These are phyloP conservation scores for Xestia sexstrigata DNA, from an alignment of 2,888 invertebrate species.

Conservation along the genomic window DNA sequence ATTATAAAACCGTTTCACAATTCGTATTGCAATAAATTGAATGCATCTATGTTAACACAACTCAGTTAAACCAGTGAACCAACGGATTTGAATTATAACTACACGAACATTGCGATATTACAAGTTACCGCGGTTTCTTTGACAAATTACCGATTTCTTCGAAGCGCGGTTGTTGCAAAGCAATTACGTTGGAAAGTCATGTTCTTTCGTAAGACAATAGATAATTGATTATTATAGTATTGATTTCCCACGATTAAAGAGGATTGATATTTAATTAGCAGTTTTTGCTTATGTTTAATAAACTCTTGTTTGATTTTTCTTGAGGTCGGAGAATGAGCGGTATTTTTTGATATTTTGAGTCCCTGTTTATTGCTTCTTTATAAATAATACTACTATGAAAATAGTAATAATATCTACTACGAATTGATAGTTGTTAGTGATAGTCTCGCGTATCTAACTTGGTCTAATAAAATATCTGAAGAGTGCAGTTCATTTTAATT, in stretches of 20 bases:
- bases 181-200: conserved; percentile 37
- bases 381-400: too few relatives aligned
- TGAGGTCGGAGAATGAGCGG: conserved; percentile 15
- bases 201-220: conserved; percentile 50
- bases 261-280: conserved; percentile 20
- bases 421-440: background rate
- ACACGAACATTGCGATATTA: conserved; percentile 36
- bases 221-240: conserved; percentile 41
- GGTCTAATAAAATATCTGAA: background rate
- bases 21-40: conserved; percentile 11
- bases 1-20: conserved; percentile 7
- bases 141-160: conserved; percentile 43
- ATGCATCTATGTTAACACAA: conserved; percentile 21
- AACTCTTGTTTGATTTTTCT: conserved; percentile 25
- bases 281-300: conserved; percentile 37
- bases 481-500: background rate
- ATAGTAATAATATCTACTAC: too few relatives aligned
- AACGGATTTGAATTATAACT: conserved; percentile 32
- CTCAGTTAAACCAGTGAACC: conserved; percentile 22
- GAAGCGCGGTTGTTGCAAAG: conserved; percentile 11
- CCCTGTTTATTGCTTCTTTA: background rate
- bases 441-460: background rate
- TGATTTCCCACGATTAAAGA: conserved; percentile 49
- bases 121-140: conserved; percentile 30
- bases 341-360: conserved; percentile 8